Conservation (phyloP, 2,888 invertebrate genomes). For the Drosophila antonietae region DNA sequence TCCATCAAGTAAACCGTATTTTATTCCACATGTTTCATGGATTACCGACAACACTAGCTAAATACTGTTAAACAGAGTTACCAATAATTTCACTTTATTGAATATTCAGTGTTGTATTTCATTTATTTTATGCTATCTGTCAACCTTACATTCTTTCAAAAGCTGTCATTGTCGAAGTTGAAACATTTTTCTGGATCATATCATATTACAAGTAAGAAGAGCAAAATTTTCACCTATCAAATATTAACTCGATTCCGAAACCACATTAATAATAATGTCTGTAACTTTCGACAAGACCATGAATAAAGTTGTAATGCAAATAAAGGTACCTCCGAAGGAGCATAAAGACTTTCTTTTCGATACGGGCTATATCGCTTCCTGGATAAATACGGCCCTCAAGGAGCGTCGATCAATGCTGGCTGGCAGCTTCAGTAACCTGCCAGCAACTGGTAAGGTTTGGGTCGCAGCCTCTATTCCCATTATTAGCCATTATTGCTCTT, state of each 20-base stretch:
- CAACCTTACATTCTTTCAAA: not conserved
- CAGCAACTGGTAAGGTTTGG: constrained; percentile 17
- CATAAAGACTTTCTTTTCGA: constrained; percentile 24
- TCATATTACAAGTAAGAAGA: not conserved
- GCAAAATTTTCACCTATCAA: constrained; percentile 2
- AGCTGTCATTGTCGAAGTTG: not conserved
- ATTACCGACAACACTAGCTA: not conserved
- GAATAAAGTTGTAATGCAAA: constrained; percentile 12
- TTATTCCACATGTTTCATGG: not conserved
- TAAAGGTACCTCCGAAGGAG: constrained; percentile 9
- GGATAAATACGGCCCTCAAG: constrained; percentile 16
- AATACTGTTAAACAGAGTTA: not conserved
- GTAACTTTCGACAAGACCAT: constrained; percentile 16
- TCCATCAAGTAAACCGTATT: not conserved
- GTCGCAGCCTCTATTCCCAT: not conserved
- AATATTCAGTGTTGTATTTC: not conserved
- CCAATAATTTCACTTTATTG: not conserved
- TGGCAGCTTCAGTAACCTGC: constrained; percentile 25
- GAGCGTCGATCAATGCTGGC: constrained; percentile 22
- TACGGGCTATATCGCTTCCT: constrained; percentile 1
- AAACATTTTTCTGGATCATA: not conserved
- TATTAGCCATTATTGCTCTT: not conserved
- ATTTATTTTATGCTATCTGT: not conserved
- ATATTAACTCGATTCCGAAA: not conserved
- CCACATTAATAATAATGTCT: constrained; percentile 7